Evolutionary conservation across 1,140 invertebrate species (phyloP).

Genomic region (Formica exsecta): DNA sequence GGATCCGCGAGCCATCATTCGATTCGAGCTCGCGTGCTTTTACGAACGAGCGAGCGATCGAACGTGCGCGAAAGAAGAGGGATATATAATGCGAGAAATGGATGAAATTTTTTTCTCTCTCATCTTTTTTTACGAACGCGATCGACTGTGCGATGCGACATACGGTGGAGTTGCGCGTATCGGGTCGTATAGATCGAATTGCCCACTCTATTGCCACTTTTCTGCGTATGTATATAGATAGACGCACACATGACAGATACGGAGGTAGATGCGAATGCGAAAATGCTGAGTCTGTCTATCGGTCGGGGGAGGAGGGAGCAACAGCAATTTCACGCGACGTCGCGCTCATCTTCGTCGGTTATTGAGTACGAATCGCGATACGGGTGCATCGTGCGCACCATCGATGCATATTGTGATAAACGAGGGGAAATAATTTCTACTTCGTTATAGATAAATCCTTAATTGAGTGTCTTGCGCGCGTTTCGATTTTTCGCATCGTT

Average conservation of each 20-base stretch:
- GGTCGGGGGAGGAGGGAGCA: not conserved
- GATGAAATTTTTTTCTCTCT: constrained; percentile 7
- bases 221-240: constrained; percentile 32
- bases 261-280: constrained; percentile 10
- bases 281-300: constrained; percentile 24
- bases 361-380: constrained; percentile 34
- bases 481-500: not conserved
- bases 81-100: not conserved
- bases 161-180: constrained; percentile 63
- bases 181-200: constrained; percentile 74
- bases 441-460: not conserved
- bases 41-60: not conserved
- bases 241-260: constrained; percentile 10
- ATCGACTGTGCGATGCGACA: constrained; percentile 61
- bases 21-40: not conserved
- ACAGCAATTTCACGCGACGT: constrained; percentile 42
- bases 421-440: not conserved
- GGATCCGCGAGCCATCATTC: not conserved
- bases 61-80: not conserved
- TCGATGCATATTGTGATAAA: not conserved
- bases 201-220: constrained; percentile 64
- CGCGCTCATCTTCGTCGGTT: constrained; percentile 47
- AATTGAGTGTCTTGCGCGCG: not conserved
- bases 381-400: not conserved
- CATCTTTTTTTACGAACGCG: constrained; percentile 40